Conservation (phyloP, 2,888 invertebrate species). For the Ophonus ardosiacus region DNA sequence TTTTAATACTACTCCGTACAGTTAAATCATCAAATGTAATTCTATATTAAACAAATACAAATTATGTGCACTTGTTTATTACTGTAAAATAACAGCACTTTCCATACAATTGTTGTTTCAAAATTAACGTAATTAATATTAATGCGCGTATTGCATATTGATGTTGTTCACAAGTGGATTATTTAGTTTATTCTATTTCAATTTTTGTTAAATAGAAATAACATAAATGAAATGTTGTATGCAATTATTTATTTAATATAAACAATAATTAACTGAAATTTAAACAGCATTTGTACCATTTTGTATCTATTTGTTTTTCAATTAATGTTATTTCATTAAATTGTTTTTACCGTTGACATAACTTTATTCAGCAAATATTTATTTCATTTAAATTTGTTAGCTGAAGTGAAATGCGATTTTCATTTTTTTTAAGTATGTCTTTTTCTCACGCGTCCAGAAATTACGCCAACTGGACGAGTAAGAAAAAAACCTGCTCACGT, state of each 20-base stretch:
- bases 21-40: background rate
- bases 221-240: background rate
- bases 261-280: background rate
- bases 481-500: no score
- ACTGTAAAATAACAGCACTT: background rate
- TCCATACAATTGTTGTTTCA: background rate
- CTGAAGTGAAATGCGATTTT: no score
- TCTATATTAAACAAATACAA: background rate
- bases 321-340: background rate
- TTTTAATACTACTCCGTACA: background rate
- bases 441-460: no score
- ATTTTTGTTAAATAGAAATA: constrained; percentile 4
- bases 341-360: no score
- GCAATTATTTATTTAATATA: background rate
- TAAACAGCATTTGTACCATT: background rate
- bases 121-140: constrained; percentile 20
- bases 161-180: constrained; percentile 4
- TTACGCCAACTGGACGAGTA: no score
- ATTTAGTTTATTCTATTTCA: constrained; percentile 4
- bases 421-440: no score
- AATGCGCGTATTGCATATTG: background rate
- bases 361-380: no score
- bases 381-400: no score
- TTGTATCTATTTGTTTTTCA: background rate
- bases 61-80: background rate